A percentile compares a stretch with the other conserved stretches of the same genome.
These are phyloP conservation scores for Dyspetes luteomarginatus DNA, from an alignment of 2,888 invertebrate species.

Conservation along the genomic window DNA sequence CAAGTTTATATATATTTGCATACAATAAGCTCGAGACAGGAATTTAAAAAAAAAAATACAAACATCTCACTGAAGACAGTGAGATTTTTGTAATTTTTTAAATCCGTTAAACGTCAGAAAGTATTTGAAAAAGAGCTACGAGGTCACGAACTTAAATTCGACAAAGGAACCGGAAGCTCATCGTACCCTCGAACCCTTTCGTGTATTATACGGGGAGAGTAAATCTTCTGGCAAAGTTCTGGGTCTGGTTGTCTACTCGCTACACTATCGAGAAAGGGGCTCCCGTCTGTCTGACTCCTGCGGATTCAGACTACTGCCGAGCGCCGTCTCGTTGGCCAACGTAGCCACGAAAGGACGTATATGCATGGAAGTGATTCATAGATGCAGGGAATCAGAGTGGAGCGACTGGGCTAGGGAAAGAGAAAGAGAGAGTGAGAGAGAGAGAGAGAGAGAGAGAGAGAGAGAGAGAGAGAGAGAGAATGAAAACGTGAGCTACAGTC, in stretches of 20 bases:
- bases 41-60: too few species aligned
- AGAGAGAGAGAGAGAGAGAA: neutral
- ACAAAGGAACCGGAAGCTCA: neutral
- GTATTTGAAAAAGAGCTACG: too few species aligned
- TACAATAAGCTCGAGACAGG: too few species aligned
- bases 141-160: neutral
- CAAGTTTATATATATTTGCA: too few species aligned
- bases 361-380: constrained; percentile 30
- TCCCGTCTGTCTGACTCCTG: constrained; percentile 42
- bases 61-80: too few species aligned
- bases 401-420: too few species aligned
- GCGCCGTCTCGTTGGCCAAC: neutral
- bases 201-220: neutral
- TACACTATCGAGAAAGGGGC: constrained; percentile 3
- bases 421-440: too few species aligned
- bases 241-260: neutral
- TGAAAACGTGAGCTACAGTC: constrained; percentile 12
- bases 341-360: neutral
- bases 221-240: neutral
- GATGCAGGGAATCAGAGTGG: constrained; percentile 1
- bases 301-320: constrained; percentile 37
- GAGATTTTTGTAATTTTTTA: too few species aligned
- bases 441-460: too few species aligned
- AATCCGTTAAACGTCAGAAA: too few species aligned
- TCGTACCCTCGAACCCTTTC: neutral